phyloP scores from a whole-genome alignment of 35 echinoderm and acorn worm species.

The Lytechinus variegatus region DNA sequence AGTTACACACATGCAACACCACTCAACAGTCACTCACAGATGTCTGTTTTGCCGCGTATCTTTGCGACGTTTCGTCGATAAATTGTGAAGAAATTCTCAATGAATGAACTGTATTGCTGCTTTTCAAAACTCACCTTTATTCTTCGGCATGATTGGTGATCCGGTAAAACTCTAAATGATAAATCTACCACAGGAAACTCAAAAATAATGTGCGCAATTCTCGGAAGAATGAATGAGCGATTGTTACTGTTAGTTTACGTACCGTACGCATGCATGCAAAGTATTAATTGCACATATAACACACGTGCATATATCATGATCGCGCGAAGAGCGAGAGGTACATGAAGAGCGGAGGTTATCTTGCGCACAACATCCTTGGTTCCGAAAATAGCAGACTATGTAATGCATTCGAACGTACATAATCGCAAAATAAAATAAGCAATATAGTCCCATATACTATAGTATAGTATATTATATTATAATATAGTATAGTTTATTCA shows the following conservation, averaged over 20 bases:
- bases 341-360: neutral
- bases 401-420: too few relatives aligned
- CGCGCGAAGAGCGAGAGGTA: neutral
- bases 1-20: too few relatives aligned
- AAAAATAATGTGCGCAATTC: neutral
- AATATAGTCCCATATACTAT: too few relatives aligned
- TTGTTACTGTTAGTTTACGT: neutral
- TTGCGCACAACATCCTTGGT: too few relatives aligned
- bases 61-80: neutral
- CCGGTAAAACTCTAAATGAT: neutral
- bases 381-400: too few relatives aligned
- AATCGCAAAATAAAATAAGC: too few relatives aligned
- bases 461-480: too few relatives aligned
- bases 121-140: conserved; percentile 4
- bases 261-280: neutral
- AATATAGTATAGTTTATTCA: too few relatives aligned
- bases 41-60: neutral
- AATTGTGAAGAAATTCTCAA: neutral
- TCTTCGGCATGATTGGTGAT: neutral
- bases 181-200: neutral
- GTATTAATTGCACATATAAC: neutral
- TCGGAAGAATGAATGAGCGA: neutral
- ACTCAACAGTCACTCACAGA: neutral
- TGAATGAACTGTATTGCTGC: neutral
- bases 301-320: neutral